These are phyloP conservation scores for Trachelus iudaicus DNA, from an alignment of 2,888 invertebrate genomes.

Conservation along the genomic window DNA sequence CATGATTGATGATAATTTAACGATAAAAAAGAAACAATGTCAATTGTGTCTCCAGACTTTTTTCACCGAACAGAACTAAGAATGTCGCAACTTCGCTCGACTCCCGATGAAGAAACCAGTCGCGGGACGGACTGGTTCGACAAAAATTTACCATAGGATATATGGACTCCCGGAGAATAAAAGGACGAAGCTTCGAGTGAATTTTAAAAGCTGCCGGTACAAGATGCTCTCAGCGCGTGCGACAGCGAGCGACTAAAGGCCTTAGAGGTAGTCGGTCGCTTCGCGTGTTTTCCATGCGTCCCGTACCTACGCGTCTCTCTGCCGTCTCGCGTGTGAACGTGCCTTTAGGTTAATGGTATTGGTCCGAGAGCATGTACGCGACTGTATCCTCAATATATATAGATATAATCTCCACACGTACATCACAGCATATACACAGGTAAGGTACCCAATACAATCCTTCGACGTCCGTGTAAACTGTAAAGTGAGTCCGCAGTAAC, in stretches of 20 bases:
- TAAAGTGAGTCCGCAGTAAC: slow-evolving; percentile 4
- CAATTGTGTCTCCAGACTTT: background rate
- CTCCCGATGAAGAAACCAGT: background rate
- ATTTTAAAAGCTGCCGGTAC: background rate
- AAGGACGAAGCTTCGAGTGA: background rate
- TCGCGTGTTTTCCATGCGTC: slow-evolving; percentile 44
- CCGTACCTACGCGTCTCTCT: slow-evolving; percentile 24
- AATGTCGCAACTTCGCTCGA: background rate
- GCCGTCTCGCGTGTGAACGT: background rate
- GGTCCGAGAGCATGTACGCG: slow-evolving; percentile 12
- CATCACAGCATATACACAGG: background rate
- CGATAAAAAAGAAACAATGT: background rate
- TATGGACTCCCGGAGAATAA: background rate
- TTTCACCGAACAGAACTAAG: background rate
- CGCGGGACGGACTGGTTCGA: background rate
- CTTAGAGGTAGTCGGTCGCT: slow-evolving; percentile 47
- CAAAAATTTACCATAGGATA: background rate
- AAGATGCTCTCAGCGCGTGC: slow-evolving; percentile 47
- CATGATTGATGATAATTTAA: background rate
- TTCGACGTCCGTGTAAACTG: background rate
- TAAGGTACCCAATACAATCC: background rate
- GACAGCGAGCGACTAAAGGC: slow-evolving; percentile 57
- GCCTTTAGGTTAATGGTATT: slow-evolving; percentile 9
- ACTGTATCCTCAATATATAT: background rate
- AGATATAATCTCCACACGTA: slow-evolving; percentile 10